Evolutionary conservation across 2,888 invertebrate species (phyloP).

Genomic region (Rapana venosa): DNA sequence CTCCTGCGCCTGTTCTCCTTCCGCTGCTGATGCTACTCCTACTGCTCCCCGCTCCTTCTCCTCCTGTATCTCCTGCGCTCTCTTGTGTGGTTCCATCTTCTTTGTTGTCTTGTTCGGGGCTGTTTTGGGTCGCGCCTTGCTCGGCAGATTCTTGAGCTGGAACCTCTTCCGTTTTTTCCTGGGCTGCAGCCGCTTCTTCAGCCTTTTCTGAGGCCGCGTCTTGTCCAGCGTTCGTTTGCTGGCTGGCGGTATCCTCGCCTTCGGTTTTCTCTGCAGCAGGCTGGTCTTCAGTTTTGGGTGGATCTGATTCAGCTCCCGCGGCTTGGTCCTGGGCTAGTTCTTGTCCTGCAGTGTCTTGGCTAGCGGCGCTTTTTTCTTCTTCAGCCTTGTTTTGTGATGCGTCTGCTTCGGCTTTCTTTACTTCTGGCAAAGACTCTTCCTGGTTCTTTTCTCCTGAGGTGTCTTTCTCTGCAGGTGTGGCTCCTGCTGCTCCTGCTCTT

Average conservation of each 20-base stretch:
- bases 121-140: too few species aligned
- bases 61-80: background rate
- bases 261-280: background rate
- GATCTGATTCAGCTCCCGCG: background rate
- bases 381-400: background rate
- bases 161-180: too few species aligned
- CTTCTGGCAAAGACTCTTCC: background rate
- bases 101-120: too few species aligned
- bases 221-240: background rate
- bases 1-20: too few species aligned
- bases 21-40: background rate
- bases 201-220: background rate
- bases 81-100: too few species aligned
- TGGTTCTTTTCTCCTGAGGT: background rate
- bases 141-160: too few species aligned
- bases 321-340: background rate
- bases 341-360: background rate
- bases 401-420: background rate
- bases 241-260: background rate
- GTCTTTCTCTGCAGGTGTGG: background rate
- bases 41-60: background rate
- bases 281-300: background rate
- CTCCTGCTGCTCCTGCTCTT: background rate
- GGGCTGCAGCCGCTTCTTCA: background rate
- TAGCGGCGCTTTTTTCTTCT: background rate